A percentile compares a stretch with the other conserved stretches of the same genome.
Evolutionary conservation across 2,888 invertebrate species (phyloP).

Genomic region (Caenorhabditis becei): DNA sequence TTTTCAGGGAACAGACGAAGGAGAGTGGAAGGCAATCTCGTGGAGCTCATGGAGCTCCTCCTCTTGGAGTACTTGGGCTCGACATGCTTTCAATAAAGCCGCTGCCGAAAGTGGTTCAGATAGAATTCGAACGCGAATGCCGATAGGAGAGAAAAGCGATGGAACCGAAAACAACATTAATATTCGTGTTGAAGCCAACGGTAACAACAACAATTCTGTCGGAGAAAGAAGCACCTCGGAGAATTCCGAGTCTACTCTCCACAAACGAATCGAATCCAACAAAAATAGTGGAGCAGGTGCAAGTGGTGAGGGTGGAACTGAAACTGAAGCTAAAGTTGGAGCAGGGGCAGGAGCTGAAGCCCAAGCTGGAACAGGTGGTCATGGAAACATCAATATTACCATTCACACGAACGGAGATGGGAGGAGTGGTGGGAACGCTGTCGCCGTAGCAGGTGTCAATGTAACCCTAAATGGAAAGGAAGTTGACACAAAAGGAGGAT

Average conservation of each 20-base stretch:
- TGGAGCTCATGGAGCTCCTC: conserved; percentile 68
- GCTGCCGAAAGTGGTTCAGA: conserved; percentile 45
- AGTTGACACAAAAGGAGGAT: neutral
- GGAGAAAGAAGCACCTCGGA: conserved; percentile 28
- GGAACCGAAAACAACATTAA: conserved; percentile 50
- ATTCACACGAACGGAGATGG: conserved; percentile 59
- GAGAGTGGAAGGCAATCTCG: conserved; percentile 70
- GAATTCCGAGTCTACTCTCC: neutral
- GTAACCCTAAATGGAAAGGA: conserved; percentile 29
- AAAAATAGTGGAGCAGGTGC: neutral
- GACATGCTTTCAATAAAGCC: conserved; percentile 67
- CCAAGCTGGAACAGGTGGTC: conserved; percentile 24
- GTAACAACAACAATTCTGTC: conserved; percentile 56
- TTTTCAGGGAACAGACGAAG: conserved; percentile 35
- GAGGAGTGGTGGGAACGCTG: conserved; percentile 38
- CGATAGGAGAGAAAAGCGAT: conserved; percentile 34
- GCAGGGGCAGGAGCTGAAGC: conserved; percentile 41
- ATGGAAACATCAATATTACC: conserved; percentile 65
- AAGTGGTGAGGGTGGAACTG: conserved; percentile 10
- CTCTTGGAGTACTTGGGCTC: conserved; percentile 75
- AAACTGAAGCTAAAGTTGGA: conserved; percentile 27
- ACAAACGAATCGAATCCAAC: neutral
- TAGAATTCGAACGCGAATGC: conserved; percentile 44
- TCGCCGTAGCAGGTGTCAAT: conserved; percentile 49
- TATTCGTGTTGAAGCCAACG: conserved; percentile 58